These are phyloP conservation scores for Brevimyrus niger DNA, from an alignment of 2,113 vertebrate genomes.

Conservation along the genomic window DNA sequence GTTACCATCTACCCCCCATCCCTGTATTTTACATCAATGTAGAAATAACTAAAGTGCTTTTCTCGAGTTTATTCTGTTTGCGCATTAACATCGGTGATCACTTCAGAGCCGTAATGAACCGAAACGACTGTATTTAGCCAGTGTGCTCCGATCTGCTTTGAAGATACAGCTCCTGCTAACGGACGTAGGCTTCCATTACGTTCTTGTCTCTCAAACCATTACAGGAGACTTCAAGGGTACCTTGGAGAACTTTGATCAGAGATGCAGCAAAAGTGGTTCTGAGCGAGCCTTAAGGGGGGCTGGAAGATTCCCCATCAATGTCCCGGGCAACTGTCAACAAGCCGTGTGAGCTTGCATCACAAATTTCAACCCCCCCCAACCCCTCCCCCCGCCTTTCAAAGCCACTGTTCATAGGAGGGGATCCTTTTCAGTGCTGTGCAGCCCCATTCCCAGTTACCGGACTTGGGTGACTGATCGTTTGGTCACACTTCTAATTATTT, in stretches of 20 bases:
- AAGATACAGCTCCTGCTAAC: neutral
- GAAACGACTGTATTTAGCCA: neutral
- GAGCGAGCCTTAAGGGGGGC: constrained; percentile 20
- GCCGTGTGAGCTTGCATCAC: constrained; percentile 19
- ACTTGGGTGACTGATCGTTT: neutral
- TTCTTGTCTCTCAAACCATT: constrained; percentile 21
- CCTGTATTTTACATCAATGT: neutral
- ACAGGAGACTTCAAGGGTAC: constrained; percentile 18
- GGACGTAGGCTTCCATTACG: constrained; percentile 6
- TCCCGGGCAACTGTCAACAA: constrained; percentile 15
- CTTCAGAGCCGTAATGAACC: neutral
- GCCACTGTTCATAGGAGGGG: neutral
- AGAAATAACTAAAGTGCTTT: neutral
- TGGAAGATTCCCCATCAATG: constrained; percentile 38
- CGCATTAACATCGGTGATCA: neutral
- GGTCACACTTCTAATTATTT: neutral
- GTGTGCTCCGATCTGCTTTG: neutral
- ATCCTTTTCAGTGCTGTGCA: neutral
- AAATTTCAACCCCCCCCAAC: constrained; percentile 16
- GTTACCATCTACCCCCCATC: neutral
- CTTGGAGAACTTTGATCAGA: constrained; percentile 15
- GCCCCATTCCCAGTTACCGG: neutral
- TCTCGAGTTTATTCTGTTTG: neutral
- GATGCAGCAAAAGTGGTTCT: neutral
- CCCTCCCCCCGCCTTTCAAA: neutral